Conservation (phyloP, 1,140 invertebrate genomes). For the Adelges cooleyi region DNA sequence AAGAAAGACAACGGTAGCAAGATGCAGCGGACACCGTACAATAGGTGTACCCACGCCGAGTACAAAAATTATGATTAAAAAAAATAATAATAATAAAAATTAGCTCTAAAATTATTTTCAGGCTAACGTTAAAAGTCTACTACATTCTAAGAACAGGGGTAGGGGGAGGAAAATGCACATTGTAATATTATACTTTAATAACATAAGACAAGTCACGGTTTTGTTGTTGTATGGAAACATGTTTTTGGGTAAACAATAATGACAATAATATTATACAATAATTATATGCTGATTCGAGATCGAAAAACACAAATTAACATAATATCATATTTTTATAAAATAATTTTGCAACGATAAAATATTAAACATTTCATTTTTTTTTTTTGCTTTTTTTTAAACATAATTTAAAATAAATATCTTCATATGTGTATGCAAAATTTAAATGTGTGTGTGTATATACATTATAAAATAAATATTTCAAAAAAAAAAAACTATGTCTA, state of each 20-base stretch:
- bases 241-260: not conserved
- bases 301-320: too few relatives aligned
- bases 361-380: not conserved
- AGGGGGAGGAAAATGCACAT: too few relatives aligned
- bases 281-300: too few relatives aligned
- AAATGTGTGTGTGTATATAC: slow-evolving; percentile 14
- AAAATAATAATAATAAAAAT: slow-evolving; percentile 11
- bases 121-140: not conserved
- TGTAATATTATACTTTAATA: too few relatives aligned
- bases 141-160: too few relatives aligned
- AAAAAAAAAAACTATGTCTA: slow-evolving; percentile 18
- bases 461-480: slow-evolving; percentile 19
- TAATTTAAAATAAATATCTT: slow-evolving; percentile 1
- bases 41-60: not conserved
- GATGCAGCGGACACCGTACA: not conserved
- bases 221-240: too few relatives aligned
- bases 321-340: too few relatives aligned
- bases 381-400: not conserved
- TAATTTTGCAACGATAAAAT: slow-evolving; percentile 7
- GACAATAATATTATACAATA: not conserved
- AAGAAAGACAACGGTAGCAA: slow-evolving; percentile 17
- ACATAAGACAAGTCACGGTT: too few relatives aligned
- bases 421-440: slow-evolving; percentile 6
- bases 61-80: not conserved
- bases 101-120: not conserved